Conservation (phyloP, 2,797 vertebrate species). For the Chiroxiphia lanceolata region DNA sequence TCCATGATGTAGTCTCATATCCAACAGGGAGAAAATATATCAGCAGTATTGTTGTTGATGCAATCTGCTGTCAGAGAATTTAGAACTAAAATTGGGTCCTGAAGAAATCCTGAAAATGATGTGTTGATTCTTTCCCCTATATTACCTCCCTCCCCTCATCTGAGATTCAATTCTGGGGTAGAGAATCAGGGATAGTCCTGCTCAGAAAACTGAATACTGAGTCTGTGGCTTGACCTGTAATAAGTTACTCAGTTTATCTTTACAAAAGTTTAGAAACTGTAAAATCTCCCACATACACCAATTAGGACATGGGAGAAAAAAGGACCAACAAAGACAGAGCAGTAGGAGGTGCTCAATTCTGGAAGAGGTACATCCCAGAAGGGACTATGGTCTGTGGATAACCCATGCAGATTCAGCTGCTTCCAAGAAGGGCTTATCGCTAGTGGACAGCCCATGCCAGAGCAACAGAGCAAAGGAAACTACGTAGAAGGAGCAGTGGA, state of each 20-base stretch:
- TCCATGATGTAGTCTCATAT: neutral
- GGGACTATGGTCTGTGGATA: neutral
- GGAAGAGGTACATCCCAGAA: neutral
- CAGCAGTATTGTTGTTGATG: neutral
- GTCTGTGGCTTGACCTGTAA: conserved; percentile 4
- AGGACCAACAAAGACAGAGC: neutral
- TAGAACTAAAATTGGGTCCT: neutral
- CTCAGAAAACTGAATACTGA: neutral
- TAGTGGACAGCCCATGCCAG: neutral
- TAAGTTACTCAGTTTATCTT: conserved; percentile 35
- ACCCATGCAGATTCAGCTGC: neutral
- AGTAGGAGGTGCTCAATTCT: neutral
- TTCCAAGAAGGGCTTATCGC: neutral
- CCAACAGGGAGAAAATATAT: neutral
- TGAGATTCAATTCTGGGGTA: neutral
- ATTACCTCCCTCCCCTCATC: neutral
- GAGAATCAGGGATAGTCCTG: neutral
- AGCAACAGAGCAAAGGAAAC: neutral
- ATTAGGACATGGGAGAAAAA: neutral
- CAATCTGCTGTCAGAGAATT: neutral
- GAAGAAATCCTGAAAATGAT: neutral
- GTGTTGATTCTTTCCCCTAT: neutral
- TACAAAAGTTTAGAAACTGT: conserved; percentile 35
- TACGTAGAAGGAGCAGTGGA: neutral
- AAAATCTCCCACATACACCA: neutral